Evolutionary conservation across 1,140 invertebrate genomes (phyloP), one percentile per base, ranked within the genome.

Genomic region (Aphelenchoides avenae): DNA sequence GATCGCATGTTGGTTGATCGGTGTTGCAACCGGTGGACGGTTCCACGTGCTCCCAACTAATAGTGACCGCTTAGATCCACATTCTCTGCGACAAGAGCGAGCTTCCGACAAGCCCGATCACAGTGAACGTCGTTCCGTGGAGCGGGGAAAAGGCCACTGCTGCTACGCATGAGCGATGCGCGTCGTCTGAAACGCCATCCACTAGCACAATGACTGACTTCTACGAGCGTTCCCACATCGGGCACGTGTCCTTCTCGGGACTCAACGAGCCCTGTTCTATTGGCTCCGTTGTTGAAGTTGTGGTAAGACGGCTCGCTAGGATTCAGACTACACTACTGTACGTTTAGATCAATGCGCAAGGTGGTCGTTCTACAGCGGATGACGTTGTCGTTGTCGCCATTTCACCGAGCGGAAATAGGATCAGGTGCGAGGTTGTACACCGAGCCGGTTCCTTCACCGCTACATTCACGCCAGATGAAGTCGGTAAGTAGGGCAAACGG

Each of bases 381-480:
- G 44, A 40, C 29, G 60, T 73, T 11, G 31, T 49, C 11, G 70
- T 73, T 6, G 68, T 66, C 36, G 47, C 72, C 40, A 52, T 67
- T 4, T 65, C 71, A 7, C 58, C 58, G 1, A 54, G 30, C 4
- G 61, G 52, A 7, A n/a, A 37, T 7, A 24, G 39, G 29, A 22
- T 27, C 22, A 42, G 36, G n/a, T 62, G 61, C 34, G 58, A 61
- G 26, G 54, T 92, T 7, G 78, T 69, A 22, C 85, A 86, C 61
- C 85, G 86, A 57, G 76, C 78, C 42, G 88, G 87, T 55, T 85
- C 87, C 15, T 89, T 89, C 75, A 88, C 87, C 58, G 89, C 91
- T 46, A 92, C 88, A 57, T 97, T 98, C 78, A 88, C 91, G 76
- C 92, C 93, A 4, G 88, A 93, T 66, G 91, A 96, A 83, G 87